phyloP scores from a whole-genome alignment of 2,797 vertebrate species.

The Peromyscus melanophrys region DNA sequence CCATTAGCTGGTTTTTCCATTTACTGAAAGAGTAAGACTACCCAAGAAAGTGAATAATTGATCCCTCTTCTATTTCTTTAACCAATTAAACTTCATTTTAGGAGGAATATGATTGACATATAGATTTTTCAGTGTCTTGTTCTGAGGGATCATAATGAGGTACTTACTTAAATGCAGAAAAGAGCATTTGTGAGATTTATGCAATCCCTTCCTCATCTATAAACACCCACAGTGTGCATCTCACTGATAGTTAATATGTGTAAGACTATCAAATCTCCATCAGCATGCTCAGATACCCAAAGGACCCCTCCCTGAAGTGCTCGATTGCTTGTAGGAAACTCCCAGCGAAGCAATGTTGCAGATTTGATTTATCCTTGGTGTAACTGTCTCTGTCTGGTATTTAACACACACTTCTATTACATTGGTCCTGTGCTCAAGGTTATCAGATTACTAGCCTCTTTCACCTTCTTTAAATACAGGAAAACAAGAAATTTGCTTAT shows the following conservation, averaged over 20 bases:
- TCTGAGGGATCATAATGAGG: background rate
- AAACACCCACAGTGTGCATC: background rate
- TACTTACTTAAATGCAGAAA: background rate
- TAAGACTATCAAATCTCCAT: background rate
- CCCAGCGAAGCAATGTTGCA: background rate
- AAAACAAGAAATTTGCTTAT: background rate
- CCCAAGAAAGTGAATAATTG: background rate
- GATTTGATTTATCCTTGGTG: background rate
- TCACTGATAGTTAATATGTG: background rate
- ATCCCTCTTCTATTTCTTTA: background rate
- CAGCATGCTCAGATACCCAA: background rate
- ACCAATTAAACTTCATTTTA: background rate
- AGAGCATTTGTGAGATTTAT: background rate
- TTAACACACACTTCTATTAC: background rate
- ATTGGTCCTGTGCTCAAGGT: background rate
- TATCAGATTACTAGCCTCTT: constrained; percentile 9
- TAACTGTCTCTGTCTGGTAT: background rate
- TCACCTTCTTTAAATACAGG: background rate
- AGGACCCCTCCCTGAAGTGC: background rate
- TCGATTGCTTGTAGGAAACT: background rate
- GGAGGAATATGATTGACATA: background rate
- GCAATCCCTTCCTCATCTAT: accelerated
- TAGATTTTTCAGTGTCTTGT: background rate
- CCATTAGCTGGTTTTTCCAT: background rate
- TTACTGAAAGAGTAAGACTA: background rate